Conservation (phyloP, 2,888 invertebrate genomes). For the Scaptomyza parva region DNA sequence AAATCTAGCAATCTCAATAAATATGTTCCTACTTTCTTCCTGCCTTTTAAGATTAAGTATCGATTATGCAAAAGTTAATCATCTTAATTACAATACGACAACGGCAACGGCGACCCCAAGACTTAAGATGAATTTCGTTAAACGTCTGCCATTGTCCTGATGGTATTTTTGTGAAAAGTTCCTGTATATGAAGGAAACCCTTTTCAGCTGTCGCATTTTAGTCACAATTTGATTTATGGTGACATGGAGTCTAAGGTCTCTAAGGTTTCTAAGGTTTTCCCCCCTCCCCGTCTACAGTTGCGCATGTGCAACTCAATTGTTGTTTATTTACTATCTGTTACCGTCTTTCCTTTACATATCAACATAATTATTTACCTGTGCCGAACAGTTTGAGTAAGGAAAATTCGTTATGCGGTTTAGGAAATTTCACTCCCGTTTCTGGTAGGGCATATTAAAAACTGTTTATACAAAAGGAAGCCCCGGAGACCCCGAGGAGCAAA, state of each 20-base stretch:
- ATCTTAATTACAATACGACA: conserved; percentile 69
- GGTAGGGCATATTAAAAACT: conserved; percentile 60
- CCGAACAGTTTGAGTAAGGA: conserved; percentile 18
- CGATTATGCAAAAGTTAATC: conserved; percentile 72
- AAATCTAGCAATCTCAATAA: not conserved
- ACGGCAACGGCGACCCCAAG: conserved; percentile 14
- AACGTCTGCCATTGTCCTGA: conserved; percentile 37
- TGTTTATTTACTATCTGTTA: conserved; percentile 63
- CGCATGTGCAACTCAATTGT: conserved; percentile 81
- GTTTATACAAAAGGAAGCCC: conserved; percentile 47
- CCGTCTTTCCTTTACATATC: conserved; percentile 11
- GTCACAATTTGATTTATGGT: conserved; percentile 79
- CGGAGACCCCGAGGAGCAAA: conserved; percentile 23
- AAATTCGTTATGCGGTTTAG: conserved; percentile 81
- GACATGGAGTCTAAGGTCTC: conserved; percentile 38
- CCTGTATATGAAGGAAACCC: conserved; percentile 62
- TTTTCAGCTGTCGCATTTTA: conserved; percentile 80
- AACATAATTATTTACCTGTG: conserved; percentile 49
- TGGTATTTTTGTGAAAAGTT: conserved; percentile 30
- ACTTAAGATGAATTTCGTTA: conserved; percentile 20
- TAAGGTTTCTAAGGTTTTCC: conserved; percentile 2
- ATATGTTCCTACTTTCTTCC: not conserved
- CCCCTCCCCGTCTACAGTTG: conserved; percentile 28
- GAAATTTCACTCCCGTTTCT: conserved; percentile 71
- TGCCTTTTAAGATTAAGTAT: conserved; percentile 13